Conservation (phyloP, 2,113 vertebrate genomes). For the Gadus chalcogrammus region DNA sequence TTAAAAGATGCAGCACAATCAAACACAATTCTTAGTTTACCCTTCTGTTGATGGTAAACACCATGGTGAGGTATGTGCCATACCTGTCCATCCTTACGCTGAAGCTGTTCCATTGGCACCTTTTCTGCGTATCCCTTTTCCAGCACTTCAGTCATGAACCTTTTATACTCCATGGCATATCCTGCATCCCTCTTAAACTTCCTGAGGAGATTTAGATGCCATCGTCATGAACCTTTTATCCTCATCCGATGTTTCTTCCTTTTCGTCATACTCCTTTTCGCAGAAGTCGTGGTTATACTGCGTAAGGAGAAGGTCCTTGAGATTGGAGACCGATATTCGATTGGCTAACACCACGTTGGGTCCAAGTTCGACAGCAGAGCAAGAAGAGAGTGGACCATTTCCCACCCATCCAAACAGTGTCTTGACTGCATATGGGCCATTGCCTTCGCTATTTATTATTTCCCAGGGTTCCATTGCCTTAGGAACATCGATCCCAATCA, state of each 20-base stretch:
- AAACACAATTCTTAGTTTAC: conserved; percentile 2
- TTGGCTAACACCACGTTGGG: no score
- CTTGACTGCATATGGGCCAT: background rate
- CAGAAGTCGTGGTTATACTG: no score
- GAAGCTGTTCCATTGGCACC: background rate
- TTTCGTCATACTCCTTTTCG: no score
- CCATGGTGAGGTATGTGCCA: conserved; percentile 15
- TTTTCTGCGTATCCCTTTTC: background rate
- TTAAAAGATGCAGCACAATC: conserved; percentile 10
- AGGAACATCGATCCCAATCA: background rate
- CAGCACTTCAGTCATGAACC: background rate
- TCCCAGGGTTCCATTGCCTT: background rate
- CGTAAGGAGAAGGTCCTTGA: no score
- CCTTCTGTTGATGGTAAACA: background rate
- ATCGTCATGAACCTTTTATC: background rate
- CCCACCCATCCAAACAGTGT: background rate
- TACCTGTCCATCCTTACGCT: background rate
- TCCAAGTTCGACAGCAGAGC: background rate
- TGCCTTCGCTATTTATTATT: background rate
- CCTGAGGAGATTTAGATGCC: background rate
- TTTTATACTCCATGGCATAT: background rate
- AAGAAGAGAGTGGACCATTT: background rate
- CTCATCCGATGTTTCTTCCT: no score
- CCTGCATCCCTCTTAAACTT: background rate
- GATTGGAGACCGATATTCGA: background rate